Evolutionary conservation across 2,797 vertebrate genomes (phyloP), one percentile per base, ranked within the genome.

Genomic region (Acanthurus leucopareius): DNA sequence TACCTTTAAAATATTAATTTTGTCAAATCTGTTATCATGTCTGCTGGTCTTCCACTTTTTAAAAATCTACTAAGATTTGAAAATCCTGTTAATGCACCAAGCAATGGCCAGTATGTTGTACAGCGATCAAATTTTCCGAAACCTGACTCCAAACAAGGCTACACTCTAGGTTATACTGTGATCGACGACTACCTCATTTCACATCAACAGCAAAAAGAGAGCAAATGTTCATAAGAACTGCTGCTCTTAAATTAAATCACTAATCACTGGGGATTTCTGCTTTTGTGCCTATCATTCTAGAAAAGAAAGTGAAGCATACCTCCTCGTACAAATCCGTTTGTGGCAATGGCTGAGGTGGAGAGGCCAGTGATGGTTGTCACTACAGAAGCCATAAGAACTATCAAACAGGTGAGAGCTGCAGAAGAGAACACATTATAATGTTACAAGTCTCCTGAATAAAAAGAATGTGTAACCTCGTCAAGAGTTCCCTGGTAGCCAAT

Each of bases 321-420:
- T 98, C 98, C 98, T 96, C 97, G 96, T 67, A 99, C 97, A 89
- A 99, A 99, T n/a, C 98, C 98, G 61, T 99, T 99, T 82, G 98
- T 99, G 28, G 98, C 98, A 84, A 99, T 99, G 73, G 98, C 98
- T 53, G 98, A 99, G 8, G 98, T 99, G 70, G 98, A 99, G 69
- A 99, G 91, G 88, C 98, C 98, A 2, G 98, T 99, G 91, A 99
- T 99, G 73, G 97, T 98, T 2, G 98, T 99, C 86, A 99, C 98
- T 28, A 98, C 95, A 4, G 97, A 98, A 7, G 98, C 97, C 97
- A 99, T 99, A 74, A 78, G 68, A 53, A 99, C 96, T 16, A 99
- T 97, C 49, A 98, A 25, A 65, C 98, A 96, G 72, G 97, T 90
- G 3, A 98, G 93, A 85, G 95, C 98, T 99, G 96, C 13, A 73